These are phyloP conservation scores for Lytechinus pictus DNA, from an alignment of 35 echinoderm and acorn worm species.

Conservation along the genomic window DNA sequence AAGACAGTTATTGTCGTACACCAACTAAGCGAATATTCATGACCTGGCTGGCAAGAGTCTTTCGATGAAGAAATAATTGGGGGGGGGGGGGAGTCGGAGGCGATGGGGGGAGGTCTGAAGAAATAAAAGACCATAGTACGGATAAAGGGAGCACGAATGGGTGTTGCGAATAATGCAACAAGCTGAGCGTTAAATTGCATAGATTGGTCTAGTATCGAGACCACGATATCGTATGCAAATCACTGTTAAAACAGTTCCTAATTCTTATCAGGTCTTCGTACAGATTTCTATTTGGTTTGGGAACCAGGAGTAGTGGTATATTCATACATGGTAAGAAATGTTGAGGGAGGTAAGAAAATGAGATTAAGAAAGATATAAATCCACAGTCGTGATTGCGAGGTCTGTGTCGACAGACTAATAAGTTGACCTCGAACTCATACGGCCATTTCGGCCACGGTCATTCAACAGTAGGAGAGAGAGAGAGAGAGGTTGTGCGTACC, in stretches of 20 bases:
- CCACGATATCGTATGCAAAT: background rate
- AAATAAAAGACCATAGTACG: background rate
- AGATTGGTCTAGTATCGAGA: background rate
- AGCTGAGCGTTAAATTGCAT: background rate
- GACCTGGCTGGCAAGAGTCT: too few relatives aligned
- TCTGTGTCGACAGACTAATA: background rate
- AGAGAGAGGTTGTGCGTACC: background rate
- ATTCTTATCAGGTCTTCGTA: too few relatives aligned
- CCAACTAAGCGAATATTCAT: too few relatives aligned
- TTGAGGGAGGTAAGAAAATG: too few relatives aligned
- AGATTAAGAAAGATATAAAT: background rate
- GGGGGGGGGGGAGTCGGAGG: background rate
- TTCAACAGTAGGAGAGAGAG: background rate
- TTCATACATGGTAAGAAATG: too few relatives aligned
- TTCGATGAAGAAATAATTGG: background rate
- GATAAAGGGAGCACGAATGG: background rate
- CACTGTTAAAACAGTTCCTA: background rate
- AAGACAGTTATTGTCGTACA: too few relatives aligned
- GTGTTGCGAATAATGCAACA: background rate
- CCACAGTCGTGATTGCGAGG: background rate
- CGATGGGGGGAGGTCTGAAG: background rate
- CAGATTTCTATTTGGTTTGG: too few relatives aligned
- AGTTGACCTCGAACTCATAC: background rate
- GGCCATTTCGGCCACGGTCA: constrained; percentile 42
- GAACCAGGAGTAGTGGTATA: too few relatives aligned